Percentiles rank a stretch among this genome's conserved stretches.
Conservation (phyloP, 2,113 vertebrate species). For the Notarius quadriscutis region DNA sequence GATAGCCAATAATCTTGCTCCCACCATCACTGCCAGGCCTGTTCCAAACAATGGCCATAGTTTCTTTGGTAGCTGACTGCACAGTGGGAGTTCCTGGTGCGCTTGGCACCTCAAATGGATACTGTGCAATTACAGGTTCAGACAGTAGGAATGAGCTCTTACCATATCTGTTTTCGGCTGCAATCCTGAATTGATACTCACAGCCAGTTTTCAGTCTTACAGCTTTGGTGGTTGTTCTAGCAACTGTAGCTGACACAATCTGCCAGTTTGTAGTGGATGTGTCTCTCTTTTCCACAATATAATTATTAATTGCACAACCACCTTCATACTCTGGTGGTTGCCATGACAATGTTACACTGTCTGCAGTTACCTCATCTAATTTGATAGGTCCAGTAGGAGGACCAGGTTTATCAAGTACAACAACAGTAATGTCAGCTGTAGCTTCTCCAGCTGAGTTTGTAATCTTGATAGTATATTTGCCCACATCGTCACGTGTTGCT, state of each 20-base stretch:
- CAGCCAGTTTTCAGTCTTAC: conserved; percentile 88
- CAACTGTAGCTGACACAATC: conserved; percentile 95
- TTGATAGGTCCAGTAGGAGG: conserved; percentile 94
- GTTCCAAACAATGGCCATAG: conserved; percentile 91
- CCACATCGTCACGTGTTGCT: conserved; percentile 91
- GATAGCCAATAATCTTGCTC: conserved; percentile 92
- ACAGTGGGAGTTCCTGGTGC: conserved; percentile 85
- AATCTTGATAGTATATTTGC: conserved; percentile 86
- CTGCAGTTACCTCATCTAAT: conserved; percentile 93
- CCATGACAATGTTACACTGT: conserved; percentile 87
- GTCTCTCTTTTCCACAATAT: conserved; percentile 96
- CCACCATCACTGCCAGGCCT: conserved; percentile 92
- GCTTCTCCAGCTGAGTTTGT: conserved; percentile 87
- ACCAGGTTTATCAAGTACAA: conserved; percentile 95
- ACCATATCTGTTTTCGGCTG: conserved; percentile 96
- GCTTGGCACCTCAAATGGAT: conserved; percentile 92
- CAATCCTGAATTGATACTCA: conserved; percentile 96
- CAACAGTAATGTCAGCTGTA: conserved; percentile 81
- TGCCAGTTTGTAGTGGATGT: conserved; percentile 98
- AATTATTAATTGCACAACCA: conserved; percentile 93
- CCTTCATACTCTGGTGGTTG: conserved; percentile 91
- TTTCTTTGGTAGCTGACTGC: conserved; percentile 83
- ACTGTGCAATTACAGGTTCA: conserved; percentile 87
- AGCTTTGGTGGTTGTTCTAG: conserved; percentile 94
- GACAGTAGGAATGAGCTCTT: conserved; percentile 89